Percentiles rank a stretch among this genome's conserved stretches.
Conservation (phyloP, 35 echinoderm and acorn worm species). For the Amphiura filiformis region DNA sequence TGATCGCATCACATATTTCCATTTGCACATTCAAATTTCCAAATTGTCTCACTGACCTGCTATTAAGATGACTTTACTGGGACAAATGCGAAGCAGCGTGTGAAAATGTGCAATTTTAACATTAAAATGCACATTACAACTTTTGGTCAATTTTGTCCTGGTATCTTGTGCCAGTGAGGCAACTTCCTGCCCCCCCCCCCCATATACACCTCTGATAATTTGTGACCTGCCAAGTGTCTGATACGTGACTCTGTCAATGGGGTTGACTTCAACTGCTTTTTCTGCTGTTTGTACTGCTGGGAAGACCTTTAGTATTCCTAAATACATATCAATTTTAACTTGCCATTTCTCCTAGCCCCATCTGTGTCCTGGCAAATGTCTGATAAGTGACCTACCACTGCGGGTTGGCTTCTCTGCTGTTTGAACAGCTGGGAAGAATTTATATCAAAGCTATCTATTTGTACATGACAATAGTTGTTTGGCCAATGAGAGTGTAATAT, state of each 20-base stretch:
- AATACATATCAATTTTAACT: too few species aligned
- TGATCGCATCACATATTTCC: too few species aligned
- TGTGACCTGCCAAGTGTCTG: background rate
- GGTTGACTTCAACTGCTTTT: slow-evolving; percentile 34
- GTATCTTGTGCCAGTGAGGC: background rate
- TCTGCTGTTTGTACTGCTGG: slow-evolving; percentile 81
- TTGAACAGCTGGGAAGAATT: background rate
- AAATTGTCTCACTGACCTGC: background rate
- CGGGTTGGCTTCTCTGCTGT: background rate
- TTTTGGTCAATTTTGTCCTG: too few species aligned
- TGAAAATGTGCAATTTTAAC: too few species aligned
- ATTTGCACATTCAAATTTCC: too few species aligned
- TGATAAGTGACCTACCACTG: background rate
- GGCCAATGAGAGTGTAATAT: too few species aligned
- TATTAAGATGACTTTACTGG: too few species aligned
- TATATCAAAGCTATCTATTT: background rate
- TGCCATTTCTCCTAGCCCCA: too few species aligned
- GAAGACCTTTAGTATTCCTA: too few species aligned
- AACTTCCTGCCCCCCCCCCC: too few species aligned
- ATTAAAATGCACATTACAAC: too few species aligned
- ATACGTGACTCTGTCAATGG: slow-evolving; percentile 38
- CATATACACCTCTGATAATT: background rate
- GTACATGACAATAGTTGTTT: background rate
- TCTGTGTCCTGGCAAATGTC: background rate
- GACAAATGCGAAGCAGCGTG: background rate